Conservation (phyloP, 1,140 invertebrate genomes). For the Harpegnathos saltator region DNA sequence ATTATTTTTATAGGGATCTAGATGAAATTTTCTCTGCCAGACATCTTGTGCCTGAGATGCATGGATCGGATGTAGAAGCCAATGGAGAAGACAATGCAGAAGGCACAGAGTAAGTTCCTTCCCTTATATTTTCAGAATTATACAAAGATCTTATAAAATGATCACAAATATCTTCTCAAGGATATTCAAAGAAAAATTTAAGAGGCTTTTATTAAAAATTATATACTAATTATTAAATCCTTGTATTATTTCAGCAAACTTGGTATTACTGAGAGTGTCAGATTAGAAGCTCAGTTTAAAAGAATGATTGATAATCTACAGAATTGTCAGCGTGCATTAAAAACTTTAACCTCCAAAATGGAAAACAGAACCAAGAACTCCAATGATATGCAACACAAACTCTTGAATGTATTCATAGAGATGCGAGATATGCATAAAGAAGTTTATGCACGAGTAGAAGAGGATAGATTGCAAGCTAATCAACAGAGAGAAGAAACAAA, state of each 20-base stretch:
- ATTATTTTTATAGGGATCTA: slow-evolving; percentile 5
- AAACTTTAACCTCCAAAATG: slow-evolving; percentile 7
- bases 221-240: neutral
- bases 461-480: slow-evolving; percentile 22
- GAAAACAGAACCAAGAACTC: slow-evolving; percentile 23
- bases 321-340: slow-evolving; percentile 38
- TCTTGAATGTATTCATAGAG: slow-evolving; percentile 36
- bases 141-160: neutral
- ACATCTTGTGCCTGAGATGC: neutral
- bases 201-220: neutral
- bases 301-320: slow-evolving; percentile 38
- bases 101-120: neutral
- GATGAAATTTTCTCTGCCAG: slow-evolving; percentile 37
- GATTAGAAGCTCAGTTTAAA: slow-evolving; percentile 30
- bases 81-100: neutral
- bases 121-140: neutral
- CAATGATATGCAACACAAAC: slow-evolving; percentile 23
- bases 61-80: neutral
- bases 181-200: neutral
- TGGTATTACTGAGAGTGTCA: neutral
- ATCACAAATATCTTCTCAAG: slow-evolving; percentile 19
- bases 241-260: neutral
- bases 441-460: slow-evolving; percentile 1
- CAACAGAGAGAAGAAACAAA: slow-evolving; percentile 29
- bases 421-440: slow-evolving; percentile 43